A percentile compares a stretch with the other conserved stretches of the same genome.
Conservation (phyloP, 35 echinoderm and acorn worm species). For the Patiria miniata region DNA sequence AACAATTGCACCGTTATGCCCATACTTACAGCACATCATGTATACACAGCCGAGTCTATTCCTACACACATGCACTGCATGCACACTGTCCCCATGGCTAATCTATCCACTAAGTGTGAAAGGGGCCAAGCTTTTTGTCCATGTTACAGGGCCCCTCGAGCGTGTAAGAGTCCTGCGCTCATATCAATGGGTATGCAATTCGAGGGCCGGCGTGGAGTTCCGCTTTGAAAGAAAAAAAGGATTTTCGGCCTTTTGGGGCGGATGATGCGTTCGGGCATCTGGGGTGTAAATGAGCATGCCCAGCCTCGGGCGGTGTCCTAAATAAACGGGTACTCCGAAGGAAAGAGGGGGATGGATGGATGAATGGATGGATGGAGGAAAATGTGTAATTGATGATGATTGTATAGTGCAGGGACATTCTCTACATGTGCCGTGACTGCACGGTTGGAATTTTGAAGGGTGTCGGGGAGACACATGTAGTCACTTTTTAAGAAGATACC, state of each 20-base stretch:
- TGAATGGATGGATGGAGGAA: not conserved
- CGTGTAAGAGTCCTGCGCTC: not conserved
- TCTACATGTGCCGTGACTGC: too few relatives aligned
- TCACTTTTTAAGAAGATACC: too few relatives aligned
- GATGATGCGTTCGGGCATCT: not conserved
- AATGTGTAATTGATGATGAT: constrained; percentile 25
- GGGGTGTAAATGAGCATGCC: constrained; percentile 9
- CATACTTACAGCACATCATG: too few relatives aligned
- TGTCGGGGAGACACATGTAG: too few relatives aligned
- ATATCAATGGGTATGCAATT: not conserved
- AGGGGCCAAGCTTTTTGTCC: constrained; percentile 14
- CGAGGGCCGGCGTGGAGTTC: not conserved
- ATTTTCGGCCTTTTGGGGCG: not conserved
- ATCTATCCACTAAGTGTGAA: not conserved
- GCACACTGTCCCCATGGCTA: not conserved
- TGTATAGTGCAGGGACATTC: not conserved
- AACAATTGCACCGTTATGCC: too few relatives aligned
- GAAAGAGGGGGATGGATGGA: not conserved
- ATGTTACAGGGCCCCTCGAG: constrained; percentile 22
- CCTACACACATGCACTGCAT: not conserved
- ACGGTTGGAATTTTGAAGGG: too few relatives aligned
- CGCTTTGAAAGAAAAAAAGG: not conserved
- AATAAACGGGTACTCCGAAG: not conserved
- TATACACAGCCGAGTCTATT: not conserved
- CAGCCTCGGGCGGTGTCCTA: not conserved